Percentiles rank a stretch among this genome's conserved stretches.
Conservation (phyloP, 2,888 invertebrate species). For the Hyalella azteca region DNA sequence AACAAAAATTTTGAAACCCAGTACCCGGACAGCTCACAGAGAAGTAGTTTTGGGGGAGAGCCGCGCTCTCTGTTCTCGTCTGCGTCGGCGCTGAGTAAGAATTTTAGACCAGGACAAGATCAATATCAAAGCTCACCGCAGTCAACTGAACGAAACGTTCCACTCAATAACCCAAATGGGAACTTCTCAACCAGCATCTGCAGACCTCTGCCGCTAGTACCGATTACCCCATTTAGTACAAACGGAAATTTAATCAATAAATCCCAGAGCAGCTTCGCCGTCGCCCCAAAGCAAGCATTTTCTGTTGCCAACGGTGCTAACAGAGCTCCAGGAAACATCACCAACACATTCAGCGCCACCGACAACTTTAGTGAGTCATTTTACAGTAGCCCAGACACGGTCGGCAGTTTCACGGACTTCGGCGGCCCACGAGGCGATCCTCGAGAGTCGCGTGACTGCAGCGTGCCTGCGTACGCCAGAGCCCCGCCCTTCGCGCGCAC, state of each 20-base stretch:
- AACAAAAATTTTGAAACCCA: too few relatives aligned
- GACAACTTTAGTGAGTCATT: not conserved
- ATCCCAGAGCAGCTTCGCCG: not conserved
- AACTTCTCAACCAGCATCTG: not conserved
- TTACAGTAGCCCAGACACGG: not conserved
- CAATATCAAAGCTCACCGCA: not conserved
- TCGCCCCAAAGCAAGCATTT: too few relatives aligned
- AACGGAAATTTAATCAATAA: not conserved
- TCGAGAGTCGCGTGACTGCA: too few relatives aligned
- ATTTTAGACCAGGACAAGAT: not conserved
- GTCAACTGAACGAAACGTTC: not conserved
- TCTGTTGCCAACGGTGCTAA: too few relatives aligned
- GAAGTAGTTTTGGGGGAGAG: too few relatives aligned
- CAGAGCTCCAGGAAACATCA: too few relatives aligned
- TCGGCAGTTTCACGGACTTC: too few relatives aligned
- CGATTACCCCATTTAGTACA: not conserved
- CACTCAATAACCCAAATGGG: too few relatives aligned
- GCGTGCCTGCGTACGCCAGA: not conserved
- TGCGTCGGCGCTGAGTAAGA: not conserved
- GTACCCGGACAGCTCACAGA: too few relatives aligned
- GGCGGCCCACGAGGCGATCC: not conserved
- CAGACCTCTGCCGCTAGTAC: not conserved
- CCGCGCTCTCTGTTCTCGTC: not conserved
- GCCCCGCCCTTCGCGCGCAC: not conserved
- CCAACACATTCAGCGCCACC: constrained; percentile 3